A percentile compares a stretch with the other conserved stretches of the same genome.
phyloP scores from a whole-genome alignment of 2,797 vertebrate genomes.

The Balearica regulorum region DNA sequence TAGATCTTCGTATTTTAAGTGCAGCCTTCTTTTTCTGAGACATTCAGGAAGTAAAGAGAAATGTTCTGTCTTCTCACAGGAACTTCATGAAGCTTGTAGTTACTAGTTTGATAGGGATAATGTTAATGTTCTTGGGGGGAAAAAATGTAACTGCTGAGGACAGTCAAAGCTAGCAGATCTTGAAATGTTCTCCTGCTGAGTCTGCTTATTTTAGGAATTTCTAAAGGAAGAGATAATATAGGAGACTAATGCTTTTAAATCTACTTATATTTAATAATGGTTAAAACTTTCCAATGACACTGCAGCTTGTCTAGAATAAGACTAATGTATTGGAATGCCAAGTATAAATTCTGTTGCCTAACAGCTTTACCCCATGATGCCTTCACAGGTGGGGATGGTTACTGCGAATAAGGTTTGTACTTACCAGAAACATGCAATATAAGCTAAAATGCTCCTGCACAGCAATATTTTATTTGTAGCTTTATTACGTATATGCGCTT shows the following conservation, averaged over 20 bases:
- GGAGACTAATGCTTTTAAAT: slow-evolving; percentile 22
- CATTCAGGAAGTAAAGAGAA: not conserved
- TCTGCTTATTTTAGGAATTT: not conserved
- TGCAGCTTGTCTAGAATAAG: slow-evolving; percentile 42
- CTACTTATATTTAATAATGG: not conserved
- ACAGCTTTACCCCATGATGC: slow-evolving; percentile 77
- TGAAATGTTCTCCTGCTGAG: not conserved
- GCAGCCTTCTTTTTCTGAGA: not conserved
- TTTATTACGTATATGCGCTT: slow-evolving; percentile 60
- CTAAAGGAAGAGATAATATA: not conserved
- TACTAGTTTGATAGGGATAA: not conserved
- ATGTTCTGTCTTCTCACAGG: not conserved
- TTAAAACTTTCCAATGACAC: slow-evolving; percentile 31
- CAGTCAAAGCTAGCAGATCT: not conserved
- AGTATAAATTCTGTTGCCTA: slow-evolving; percentile 68
- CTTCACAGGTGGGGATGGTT: slow-evolving; percentile 86
- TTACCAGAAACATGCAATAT: slow-evolving; percentile 43
- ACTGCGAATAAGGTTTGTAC: slow-evolving; percentile 87
- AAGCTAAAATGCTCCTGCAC: slow-evolving; percentile 62
- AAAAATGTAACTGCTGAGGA: not conserved
- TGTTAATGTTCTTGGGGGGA: not conserved
- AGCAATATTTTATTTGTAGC: slow-evolving; percentile 47
- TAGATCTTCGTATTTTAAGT: not conserved
- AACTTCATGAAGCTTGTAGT: not conserved
- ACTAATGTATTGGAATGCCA: slow-evolving; percentile 60